Base-by-base conservation (phyloP, 2,888 invertebrate genomes). In the Drosophila seclusa region DNA sequence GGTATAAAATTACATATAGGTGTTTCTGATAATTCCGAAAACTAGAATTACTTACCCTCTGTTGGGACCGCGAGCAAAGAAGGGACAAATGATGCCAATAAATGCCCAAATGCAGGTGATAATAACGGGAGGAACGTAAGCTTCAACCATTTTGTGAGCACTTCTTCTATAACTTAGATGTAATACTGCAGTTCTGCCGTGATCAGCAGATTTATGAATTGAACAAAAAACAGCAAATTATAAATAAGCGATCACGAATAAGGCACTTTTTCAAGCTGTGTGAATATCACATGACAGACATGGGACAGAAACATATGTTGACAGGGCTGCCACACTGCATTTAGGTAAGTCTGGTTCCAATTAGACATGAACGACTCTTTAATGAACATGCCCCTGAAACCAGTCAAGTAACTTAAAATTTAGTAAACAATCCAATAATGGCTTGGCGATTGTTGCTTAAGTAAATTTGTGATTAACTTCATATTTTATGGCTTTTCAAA, bases 61-160 rank as follows among this genome's bases (percentile, higher is more conserved):
- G 76, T 91, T 92, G 24, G 92, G 92, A 49, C 92, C 92, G 31
- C 92, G 91, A 59, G 92, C 92, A 66, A 92, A 89, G 63, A 92
- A 90, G 24, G 92, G 92, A 38, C 92, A 87, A 29, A 92, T 67
- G 31, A 92, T 83, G 18, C 92, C 92, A 82, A 92, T 89, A 32
- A 92, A 80, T 16, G 78, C 91, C 92, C 92, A 92, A 68, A 92
- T 91, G 55, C 75, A 79, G 54, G 92, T 92, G 36, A 92, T 91
- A 29, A 89, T 74, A 36, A 87, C 57, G 2, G 92, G 92, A 54
- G 92, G 79, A 64, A 92, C 73, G 68, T 83, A 91, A n/a, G 87
- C 86, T 49, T 89, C 86, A 72, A 80, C 89, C 92, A 92, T 92
- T 84, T 89, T 91, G 49, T 16, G 18, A 24, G 50, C 29, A 66